Base-by-base conservation (phyloP, 1,140 invertebrate genomes). In the Triops cancriformis region DNA sequence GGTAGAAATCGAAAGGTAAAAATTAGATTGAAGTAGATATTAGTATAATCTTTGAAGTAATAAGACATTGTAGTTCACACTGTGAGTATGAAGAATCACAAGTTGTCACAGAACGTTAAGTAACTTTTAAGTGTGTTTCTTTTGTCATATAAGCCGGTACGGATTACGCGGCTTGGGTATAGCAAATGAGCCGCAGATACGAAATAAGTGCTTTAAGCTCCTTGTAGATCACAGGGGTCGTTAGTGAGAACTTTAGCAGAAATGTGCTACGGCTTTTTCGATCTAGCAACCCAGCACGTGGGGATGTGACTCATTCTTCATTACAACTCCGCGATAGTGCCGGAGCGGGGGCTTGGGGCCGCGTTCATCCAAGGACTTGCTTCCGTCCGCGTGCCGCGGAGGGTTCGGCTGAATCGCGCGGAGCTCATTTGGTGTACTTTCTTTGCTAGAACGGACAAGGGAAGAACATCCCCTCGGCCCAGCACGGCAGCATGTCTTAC, bases 331-430 rank as follows among this genome's bases (percentile, higher is more conserved):
- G 51, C 14, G 51, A 18, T 37, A 37, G 31, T 37, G 31, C 31
- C 31, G 7, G 2, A 37, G 31, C 31, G 31, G 7, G 31, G 31
- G 51, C 51, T 64, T 64, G 10, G 18, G 18, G 23, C 51, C 51
- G 51, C 10, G 51, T 64, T 10, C 10, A 64, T 64, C 51, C 51
- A 18, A 18, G 14, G 51, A 64, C 51, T 64, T 7, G 51, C 14
- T 64, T 64, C 51, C 51, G 51, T 64, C 51, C 51, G 51, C 51
- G 51, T 64, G 51, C 51, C 51, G 51, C 23, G 51, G 51, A 37
- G 31, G 31, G 31, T 2, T 37, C 31, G 31, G 31, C 31, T 37
- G 51, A 6, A 64, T 23, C 18, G 51, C 51, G n/a, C 23, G 51
- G 51, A 64, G 51, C 51, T 64, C 51, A 64, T 64, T 64, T 23